phyloP scores from a whole-genome alignment of 2,113 vertebrate genomes.

The Albula goreensis region DNA sequence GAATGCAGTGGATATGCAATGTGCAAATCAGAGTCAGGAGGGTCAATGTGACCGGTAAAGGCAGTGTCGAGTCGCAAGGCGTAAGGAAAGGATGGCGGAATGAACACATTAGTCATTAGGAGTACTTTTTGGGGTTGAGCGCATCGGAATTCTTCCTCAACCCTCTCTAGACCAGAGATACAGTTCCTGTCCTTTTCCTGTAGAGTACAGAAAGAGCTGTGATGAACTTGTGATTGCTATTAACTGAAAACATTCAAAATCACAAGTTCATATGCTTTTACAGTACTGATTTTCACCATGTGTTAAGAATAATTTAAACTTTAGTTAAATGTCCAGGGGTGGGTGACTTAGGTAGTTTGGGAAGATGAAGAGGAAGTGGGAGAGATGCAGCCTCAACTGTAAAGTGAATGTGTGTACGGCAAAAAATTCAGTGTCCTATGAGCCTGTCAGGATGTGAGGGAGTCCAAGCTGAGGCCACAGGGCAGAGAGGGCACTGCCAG shows the following conservation, averaged over 20 bases:
- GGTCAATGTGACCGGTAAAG: slow-evolving; percentile 48
- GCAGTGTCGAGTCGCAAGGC: slow-evolving; percentile 18
- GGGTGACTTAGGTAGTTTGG: neutral
- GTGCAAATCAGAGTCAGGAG: slow-evolving; percentile 31
- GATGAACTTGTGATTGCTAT: neutral
- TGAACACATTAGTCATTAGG: neutral
- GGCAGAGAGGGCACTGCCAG: slow-evolving; percentile 44
- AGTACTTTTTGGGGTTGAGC: neutral
- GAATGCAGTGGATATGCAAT: slow-evolving; percentile 25
- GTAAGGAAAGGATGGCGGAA: neutral
- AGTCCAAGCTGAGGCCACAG: slow-evolving; percentile 45
- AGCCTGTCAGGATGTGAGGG: neutral
- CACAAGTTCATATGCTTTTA: neutral
- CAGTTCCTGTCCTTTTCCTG: neutral
- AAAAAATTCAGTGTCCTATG: neutral
- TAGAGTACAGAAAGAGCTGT: neutral
- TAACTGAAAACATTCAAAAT: slow-evolving; percentile 8
- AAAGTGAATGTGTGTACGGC: slow-evolving; percentile 24
- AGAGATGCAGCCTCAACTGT: neutral
- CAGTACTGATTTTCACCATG: neutral
- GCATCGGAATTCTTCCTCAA: neutral
- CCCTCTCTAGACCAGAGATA: neutral
- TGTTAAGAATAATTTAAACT: neutral
- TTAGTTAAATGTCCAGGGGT: neutral
- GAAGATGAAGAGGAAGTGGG: neutral